Conservation (phyloP, 2,888 invertebrate genomes). For the Elysia crispata region DNA sequence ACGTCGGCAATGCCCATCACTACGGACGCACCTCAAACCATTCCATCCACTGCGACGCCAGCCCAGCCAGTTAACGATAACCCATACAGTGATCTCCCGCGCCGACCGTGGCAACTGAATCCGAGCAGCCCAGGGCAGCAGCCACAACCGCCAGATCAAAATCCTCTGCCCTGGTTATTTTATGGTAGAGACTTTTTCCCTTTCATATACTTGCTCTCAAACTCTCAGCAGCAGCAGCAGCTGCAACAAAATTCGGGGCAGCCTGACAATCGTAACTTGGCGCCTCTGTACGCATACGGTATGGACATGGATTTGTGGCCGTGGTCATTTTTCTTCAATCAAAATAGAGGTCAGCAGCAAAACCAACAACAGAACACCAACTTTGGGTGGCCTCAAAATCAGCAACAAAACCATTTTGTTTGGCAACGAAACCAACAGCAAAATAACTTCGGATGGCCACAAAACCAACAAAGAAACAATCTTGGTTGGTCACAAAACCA, state of each 20-base stretch:
- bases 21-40: not conserved
- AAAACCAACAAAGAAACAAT: no score
- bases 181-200: slow-evolving; percentile 26
- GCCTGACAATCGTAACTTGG: not conserved
- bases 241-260: not conserved
- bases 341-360: slow-evolving; percentile 3
- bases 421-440: no score
- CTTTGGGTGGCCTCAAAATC: no score
- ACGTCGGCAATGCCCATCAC: not conserved
- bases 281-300: slow-evolving; percentile 1
- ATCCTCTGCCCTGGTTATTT: slow-evolving; percentile 23
- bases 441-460: no score
- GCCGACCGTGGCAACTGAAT: not conserved
- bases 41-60: not conserved
- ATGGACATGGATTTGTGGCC: slow-evolving; percentile 25
- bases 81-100: not conserved
- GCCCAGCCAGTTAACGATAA: not conserved
- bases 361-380: slow-evolving; percentile 13
- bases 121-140: not conserved
- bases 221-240: not conserved
- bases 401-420: no score
- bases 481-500: no score
- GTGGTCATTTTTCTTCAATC: not conserved
- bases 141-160: not conserved
- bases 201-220: not conserved